These are phyloP conservation scores for Bos taurus DNA, from an alignment of 2,113 vertebrate genomes.

Conservation along the genomic window ARS-UCD2.0 NC_037330.1:90286501-90287000, in stretches of 20 bases:
- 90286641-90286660: not conserved
- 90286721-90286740: too few species aligned
- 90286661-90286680: not conserved
- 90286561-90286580: not conserved
- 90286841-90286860: not conserved
- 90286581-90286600: not conserved
- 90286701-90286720: too few species aligned
- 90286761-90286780: not conserved
- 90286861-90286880: not conserved
- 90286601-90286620: not conserved
- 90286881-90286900: not conserved
- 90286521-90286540: not conserved
- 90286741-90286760: not conserved
- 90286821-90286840: too few species aligned
- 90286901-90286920: not conserved
- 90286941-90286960: not conserved
- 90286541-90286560: not conserved
- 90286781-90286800: not conserved
- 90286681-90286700: not conserved
- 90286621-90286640: not conserved
- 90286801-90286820: too few species aligned
- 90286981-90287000: not conserved
- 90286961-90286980: not conserved
- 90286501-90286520: not conserved
- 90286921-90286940: not conserved